A percentile compares a stretch with the other conserved stretches of the same genome.
Evolutionary conservation across 2,888 invertebrate species (phyloP).

Genomic region (Cataglyphis livida): DNA sequence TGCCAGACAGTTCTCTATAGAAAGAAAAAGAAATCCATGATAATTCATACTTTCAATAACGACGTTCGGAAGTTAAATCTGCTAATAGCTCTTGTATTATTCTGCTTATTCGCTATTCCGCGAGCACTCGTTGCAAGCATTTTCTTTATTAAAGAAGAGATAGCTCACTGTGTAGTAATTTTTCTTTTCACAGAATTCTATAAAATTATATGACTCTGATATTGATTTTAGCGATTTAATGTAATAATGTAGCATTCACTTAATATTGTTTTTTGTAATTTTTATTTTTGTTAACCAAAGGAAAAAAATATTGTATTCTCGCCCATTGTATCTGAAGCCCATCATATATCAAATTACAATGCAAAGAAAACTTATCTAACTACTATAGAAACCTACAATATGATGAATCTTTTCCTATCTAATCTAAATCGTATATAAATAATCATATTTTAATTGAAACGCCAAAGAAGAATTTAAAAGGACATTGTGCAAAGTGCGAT

Average conservation of each 20-base stretch:
- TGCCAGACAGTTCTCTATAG: conserved; percentile 21
- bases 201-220: background rate
- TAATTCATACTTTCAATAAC: conserved; percentile 48
- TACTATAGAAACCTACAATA: background rate
- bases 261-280: background rate
- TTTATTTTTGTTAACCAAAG: background rate
- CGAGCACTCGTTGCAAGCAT: conserved; percentile 15
- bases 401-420: background rate
- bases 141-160: conserved; percentile 24
- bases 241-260: background rate
- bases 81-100: conserved; percentile 35
- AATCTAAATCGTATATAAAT: background rate
- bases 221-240: conserved; percentile 7
- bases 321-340: background rate
- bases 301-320: background rate
- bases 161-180: background rate
- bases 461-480: background rate
- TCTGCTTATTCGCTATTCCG: conserved; percentile 11
- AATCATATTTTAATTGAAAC: background rate
- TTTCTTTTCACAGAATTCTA: background rate
- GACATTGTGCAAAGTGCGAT: conserved; percentile 52
- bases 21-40: conserved; percentile 27
- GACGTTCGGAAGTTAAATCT: conserved; percentile 27
- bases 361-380: background rate
- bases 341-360: background rate